Percentiles rank a stretch among this genome's conserved stretches.
These are phyloP conservation scores for Scaptomyza pallida DNA, from an alignment of 1,140 invertebrate species.

Conservation along the genomic window DNA sequence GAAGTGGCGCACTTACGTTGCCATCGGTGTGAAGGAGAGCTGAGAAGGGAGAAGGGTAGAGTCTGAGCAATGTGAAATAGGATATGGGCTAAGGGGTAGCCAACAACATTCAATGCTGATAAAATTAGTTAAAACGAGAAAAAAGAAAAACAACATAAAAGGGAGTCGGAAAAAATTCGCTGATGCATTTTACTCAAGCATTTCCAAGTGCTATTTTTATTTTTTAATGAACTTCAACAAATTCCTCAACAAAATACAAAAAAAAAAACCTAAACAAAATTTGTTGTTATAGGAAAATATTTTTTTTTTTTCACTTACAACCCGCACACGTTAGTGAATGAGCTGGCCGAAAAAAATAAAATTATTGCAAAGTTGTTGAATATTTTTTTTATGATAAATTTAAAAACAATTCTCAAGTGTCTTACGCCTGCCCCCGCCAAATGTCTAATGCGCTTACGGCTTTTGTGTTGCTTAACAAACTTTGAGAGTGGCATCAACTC, in stretches of 20 bases:
- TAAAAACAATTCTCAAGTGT: constrained; percentile 68
- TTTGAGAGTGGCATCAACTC: constrained; percentile 39
- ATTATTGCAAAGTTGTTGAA: constrained; percentile 59
- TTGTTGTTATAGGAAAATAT: background rate
- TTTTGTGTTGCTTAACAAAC: constrained; percentile 46
- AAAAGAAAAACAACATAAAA: background rate
- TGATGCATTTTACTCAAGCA: constrained; percentile 25
- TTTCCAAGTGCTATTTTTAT: constrained; percentile 10
- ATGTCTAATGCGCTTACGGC: constrained; percentile 61
- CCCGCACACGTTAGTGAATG: constrained; percentile 23
- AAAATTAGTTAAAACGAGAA: constrained; percentile 55
- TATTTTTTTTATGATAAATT: constrained; percentile 69
- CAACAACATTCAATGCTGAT: constrained; percentile 57
- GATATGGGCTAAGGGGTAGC: constrained; percentile 15
- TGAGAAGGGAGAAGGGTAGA: background rate
- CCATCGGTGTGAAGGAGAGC: constrained; percentile 50
- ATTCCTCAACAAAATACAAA: constrained; percentile 46
- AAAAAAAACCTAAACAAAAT: constrained; percentile 1
- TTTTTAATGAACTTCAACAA: constrained; percentile 72
- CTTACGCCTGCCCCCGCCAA: background rate
- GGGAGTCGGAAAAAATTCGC: background rate
- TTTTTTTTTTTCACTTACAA: background rate
- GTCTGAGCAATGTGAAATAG: background rate
- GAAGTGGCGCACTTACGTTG: constrained; percentile 73
- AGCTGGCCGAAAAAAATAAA: constrained; percentile 38